These are phyloP conservation scores for Netelia melanura DNA, from an alignment of 2,888 invertebrate genomes.

Conservation along the genomic window DNA sequence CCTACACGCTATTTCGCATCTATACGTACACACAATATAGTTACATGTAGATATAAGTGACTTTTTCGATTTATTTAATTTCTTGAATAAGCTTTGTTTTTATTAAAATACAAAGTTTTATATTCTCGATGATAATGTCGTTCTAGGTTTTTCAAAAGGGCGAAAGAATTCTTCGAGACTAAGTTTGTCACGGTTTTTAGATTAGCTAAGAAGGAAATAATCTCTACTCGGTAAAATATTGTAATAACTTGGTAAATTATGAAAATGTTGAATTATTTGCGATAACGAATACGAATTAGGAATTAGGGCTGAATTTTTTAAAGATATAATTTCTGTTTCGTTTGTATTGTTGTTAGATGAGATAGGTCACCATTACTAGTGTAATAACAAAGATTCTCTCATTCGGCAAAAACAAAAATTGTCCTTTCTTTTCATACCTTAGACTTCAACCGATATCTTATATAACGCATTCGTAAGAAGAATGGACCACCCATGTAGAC, in stretches of 20 bases:
- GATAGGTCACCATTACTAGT: constrained; percentile 34
- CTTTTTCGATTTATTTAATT: background rate
- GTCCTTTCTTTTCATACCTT: constrained; percentile 73
- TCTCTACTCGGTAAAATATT: no score
- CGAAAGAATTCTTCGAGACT: no score
- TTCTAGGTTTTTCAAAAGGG: no score
- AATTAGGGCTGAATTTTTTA: background rate
- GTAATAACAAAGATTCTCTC: constrained; percentile 40
- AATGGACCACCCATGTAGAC: constrained; percentile 84
- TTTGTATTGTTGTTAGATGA: constrained; percentile 13
- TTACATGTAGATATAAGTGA: background rate
- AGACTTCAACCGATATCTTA: constrained; percentile 72
- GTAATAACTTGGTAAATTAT: no score
- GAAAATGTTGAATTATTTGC: no score
- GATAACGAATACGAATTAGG: background rate
- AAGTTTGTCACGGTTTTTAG: no score
- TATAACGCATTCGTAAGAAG: constrained; percentile 82
- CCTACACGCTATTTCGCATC: constrained; percentile 21
- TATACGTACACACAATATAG: background rate
- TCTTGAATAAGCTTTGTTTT: background rate
- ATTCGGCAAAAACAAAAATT: constrained; percentile 27
- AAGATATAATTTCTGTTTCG: background rate
- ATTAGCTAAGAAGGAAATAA: no score
- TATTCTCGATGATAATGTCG: no score
- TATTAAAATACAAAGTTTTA: no score